phyloP scores from a whole-genome alignment of 2,888 invertebrate genomes.

The Rhingia campestris region DNA sequence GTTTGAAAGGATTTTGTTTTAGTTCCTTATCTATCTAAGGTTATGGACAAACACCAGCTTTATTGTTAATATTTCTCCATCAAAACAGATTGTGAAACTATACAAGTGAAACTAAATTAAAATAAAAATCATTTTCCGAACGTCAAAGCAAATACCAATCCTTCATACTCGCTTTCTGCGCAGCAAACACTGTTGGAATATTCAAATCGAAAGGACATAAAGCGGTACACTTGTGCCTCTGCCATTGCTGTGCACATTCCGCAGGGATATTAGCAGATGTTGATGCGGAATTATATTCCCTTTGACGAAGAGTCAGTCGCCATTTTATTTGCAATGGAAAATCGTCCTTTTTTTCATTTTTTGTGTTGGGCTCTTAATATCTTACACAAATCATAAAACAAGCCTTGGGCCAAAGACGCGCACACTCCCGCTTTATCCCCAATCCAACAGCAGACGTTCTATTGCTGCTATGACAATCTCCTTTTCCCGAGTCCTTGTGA shows the following conservation, averaged over 20 bases:
- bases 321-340: constrained; percentile 36
- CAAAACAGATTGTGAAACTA: neutral
- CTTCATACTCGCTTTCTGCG: neutral
- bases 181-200: constrained; percentile 42
- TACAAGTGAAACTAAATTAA: neutral
- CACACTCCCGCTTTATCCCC: neutral
- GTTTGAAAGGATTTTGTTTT: neutral
- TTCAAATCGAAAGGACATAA: constrained; percentile 69
- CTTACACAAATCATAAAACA: constrained; percentile 69
- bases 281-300: constrained; percentile 55
- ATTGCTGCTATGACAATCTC: constrained; percentile 8
- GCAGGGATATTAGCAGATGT: constrained; percentile 49
- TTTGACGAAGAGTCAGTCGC: constrained; percentile 50
- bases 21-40: no score
- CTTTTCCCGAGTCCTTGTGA: constrained; percentile 39
- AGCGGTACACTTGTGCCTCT: constrained; percentile 36
- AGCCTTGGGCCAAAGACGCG: constrained; percentile 28
- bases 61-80: no score
- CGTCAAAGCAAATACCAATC: constrained; percentile 55
- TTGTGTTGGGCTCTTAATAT: constrained; percentile 59
- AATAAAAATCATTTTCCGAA: neutral
- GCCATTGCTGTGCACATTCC: constrained; percentile 22
- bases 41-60: no score
- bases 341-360: constrained; percentile 15
- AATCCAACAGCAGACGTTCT: constrained; percentile 31